Evolutionary conservation across 2,113 vertebrate species (phyloP), one percentile per base, ranked within the genome.

Genomic region (Silurus meridionalis): DNA sequence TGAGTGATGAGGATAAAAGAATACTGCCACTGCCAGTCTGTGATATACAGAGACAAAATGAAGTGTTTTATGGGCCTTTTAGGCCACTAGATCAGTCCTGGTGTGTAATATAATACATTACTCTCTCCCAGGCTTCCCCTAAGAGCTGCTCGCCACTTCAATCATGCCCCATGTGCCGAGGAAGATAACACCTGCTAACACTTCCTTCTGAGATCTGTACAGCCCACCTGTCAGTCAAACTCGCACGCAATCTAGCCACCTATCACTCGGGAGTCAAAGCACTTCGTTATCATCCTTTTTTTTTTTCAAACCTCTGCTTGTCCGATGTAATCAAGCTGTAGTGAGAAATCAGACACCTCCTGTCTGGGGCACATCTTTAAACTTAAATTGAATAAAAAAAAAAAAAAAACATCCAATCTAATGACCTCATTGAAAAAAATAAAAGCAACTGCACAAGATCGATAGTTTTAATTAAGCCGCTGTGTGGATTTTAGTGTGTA

Each of bases 71-170:
- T 90, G 89, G 91, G 91, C 90, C 37, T 52, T 50, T 79, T 82
- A 87, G 48, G 66, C 15, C 87, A 91, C 90, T 91, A 87, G 91
- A 93, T 91, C 89, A 89, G 84, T 90, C 83, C 83, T 87, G 78
- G 87, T 92, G 92, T 89, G 88, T 92, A 84, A 93, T 92, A 89
- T 92, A 92, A 92, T 90, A n/a, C 53, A 72, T 89, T 85, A 66
- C 64, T 89, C 52, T 6, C 17, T 21, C 80, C 89, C 86, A 89
- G 50, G 83, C 88, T 91, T 93, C 89, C 87, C 90, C 92, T 91
- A 94, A 94, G 92, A 93, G 92, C 92, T 84, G 28, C 10, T 67
- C 72, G 90, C 93, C 91, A 89, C 92, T 92, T 74, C 85, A 66
- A 80, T 85, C 82, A 14, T 10, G 83, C 86, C 28, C 67, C 46